Evolutionary conservation across 2,797 vertebrate species (phyloP).

Genomic region (Cirrhinus mrigala): DNA sequence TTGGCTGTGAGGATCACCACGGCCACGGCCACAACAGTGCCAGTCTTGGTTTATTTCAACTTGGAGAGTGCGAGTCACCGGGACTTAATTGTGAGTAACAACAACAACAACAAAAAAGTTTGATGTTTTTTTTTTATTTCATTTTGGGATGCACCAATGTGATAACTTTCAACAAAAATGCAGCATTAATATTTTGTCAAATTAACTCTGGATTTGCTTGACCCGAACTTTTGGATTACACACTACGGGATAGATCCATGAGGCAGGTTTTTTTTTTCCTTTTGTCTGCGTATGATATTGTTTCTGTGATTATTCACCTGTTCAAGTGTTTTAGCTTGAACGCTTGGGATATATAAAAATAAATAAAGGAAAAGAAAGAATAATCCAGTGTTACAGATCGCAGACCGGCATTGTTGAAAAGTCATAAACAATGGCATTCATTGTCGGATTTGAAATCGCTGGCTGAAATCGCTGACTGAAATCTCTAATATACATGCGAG

Average conservation of each 20-base stretch:
- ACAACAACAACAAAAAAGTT: neutral
- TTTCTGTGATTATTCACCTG: slow-evolving; percentile 14
- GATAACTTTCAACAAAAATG: neutral
- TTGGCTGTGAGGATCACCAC: slow-evolving; percentile 48
- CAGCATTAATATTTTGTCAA: neutral
- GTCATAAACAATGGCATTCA: neutral
- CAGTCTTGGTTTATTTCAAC: slow-evolving; percentile 39
- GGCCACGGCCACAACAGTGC: slow-evolving; percentile 19
- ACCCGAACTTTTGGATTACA: slow-evolving; percentile 22
- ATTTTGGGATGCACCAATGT: neutral
- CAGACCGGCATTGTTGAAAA: neutral
- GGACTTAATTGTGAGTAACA: slow-evolving; percentile 43
- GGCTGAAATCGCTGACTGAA: neutral
- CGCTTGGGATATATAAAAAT: neutral
- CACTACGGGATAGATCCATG: neutral
- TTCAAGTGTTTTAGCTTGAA: neutral
- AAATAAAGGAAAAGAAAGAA: neutral
- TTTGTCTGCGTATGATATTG: neutral
- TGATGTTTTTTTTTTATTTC: neutral
- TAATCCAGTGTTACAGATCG: neutral
- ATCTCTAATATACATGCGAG: neutral
- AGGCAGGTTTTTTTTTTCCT: neutral
- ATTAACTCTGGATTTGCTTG: slow-evolving; percentile 9
- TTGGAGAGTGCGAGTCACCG: slow-evolving; percentile 34
- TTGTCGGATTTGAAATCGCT: neutral